Percentiles rank a stretch among this genome's conserved stretches.
Conservation (phyloP, 2,113 vertebrate genomes). For the Chlamydotis undulata region DNA sequence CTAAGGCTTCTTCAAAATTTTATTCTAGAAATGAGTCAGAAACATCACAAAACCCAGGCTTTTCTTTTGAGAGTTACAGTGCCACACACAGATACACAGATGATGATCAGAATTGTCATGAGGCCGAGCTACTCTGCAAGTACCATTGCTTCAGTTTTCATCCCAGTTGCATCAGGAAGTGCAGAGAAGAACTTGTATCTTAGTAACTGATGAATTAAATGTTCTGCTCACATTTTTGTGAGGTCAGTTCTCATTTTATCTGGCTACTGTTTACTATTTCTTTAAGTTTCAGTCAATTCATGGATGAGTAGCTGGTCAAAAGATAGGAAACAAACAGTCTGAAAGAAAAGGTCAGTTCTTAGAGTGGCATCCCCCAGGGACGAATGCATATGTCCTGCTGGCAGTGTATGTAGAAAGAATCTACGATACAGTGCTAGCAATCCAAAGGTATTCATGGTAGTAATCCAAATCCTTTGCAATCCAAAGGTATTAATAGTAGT, state of each 20-base stretch:
- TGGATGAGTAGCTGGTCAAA: not conserved
- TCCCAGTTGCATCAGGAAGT: not conserved
- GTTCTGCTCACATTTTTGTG: not conserved
- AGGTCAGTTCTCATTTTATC: not conserved
- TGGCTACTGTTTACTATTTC: not conserved
- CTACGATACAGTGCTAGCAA: not conserved
- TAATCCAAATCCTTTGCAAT: not conserved
- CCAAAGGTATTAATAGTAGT: not conserved
- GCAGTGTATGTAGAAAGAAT: not conserved
- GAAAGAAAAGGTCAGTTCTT: slow-evolving; percentile 39
- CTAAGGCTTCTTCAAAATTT: not conserved
- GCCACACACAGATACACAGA: not conserved
- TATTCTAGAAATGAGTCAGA: not conserved
- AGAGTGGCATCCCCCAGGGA: not conserved
- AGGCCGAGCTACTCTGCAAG: not conserved
- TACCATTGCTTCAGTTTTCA: not conserved
- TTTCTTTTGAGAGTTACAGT: not conserved
- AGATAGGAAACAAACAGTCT: not conserved
- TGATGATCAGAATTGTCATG: not conserved
- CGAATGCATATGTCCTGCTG: not conserved
- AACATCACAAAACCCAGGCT: not conserved
- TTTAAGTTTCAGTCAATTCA: slow-evolving; percentile 5
- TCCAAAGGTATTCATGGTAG: not conserved
- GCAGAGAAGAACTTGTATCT: not conserved
- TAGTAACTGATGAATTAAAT: not conserved